phyloP scores from a whole-genome alignment of 2,888 invertebrate genomes.

The Leptopterna dolabrata region DNA sequence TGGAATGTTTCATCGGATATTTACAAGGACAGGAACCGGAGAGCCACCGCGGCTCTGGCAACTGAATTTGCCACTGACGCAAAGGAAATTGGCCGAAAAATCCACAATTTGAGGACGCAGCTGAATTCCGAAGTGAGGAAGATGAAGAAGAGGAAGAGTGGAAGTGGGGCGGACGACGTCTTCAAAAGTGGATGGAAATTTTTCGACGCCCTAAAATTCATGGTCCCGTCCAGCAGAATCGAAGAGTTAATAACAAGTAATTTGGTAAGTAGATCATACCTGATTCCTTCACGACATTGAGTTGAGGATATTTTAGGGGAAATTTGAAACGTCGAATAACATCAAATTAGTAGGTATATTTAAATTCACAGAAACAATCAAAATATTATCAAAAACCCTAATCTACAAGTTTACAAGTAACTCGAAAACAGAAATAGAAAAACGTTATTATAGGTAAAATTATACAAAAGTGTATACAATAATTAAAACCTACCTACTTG shows the following conservation, averaged over 20 bases:
- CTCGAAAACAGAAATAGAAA: background rate
- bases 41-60: slow-evolving; percentile 35
- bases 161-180: slow-evolving; percentile 34
- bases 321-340: too few relatives aligned
- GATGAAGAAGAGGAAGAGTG: slow-evolving; percentile 28
- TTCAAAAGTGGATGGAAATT: slow-evolving; percentile 29
- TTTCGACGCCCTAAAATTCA: slow-evolving; percentile 39
- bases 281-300: slow-evolving; percentile 17
- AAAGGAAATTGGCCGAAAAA: slow-evolving; percentile 41
- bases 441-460: background rate
- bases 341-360: background rate
- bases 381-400: too few relatives aligned
- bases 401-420: too few relatives aligned
- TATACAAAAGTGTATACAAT: too few relatives aligned
- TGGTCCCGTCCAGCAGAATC: slow-evolving; percentile 28
- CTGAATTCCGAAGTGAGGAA: slow-evolving; percentile 36
- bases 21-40: too few relatives aligned
- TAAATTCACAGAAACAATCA: slow-evolving; percentile 20
- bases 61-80: slow-evolving; percentile 42
- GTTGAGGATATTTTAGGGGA: too few relatives aligned
- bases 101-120: slow-evolving; percentile 48
- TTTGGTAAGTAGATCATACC: slow-evolving; percentile 17
- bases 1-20: too few relatives aligned
- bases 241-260: slow-evolving; percentile 13
- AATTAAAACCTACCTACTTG: too few relatives aligned